phyloP scores from a whole-genome alignment of 2,888 invertebrate genomes.

The Volucella bombylans region DNA sequence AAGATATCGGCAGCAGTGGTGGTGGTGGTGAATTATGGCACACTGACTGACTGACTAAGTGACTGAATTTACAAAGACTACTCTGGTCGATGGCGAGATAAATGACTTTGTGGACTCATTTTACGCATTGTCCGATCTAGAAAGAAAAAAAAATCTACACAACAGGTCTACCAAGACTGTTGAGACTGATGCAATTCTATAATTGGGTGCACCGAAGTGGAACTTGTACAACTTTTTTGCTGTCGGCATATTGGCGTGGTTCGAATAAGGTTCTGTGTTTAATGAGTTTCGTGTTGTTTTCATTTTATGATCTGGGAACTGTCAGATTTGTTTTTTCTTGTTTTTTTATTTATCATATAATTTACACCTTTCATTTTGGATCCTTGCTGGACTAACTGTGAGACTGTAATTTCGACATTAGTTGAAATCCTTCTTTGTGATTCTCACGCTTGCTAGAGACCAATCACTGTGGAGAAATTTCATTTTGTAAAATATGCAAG shows the following conservation, averaged over 20 bases:
- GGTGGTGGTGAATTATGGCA: conserved; percentile 50
- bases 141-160: conserved; percentile 43
- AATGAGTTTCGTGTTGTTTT: conserved; percentile 33
- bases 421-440: too few species aligned
- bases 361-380: too few species aligned
- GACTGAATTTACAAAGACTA: conserved; percentile 13
- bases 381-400: too few species aligned
- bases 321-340: too few species aligned
- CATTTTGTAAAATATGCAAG: too few species aligned
- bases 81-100: conserved; percentile 34
- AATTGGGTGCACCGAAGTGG: conserved; percentile 71
- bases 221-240: conserved; percentile 64
- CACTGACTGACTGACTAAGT: conserved; percentile 63
- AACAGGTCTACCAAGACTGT: not conserved
- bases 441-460: too few species aligned
- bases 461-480: too few species aligned
- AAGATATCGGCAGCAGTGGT: conserved; percentile 29
- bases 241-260: conserved; percentile 61
- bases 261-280: conserved; percentile 31
- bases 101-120: conserved; percentile 50
- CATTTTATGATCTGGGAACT: conserved; percentile 10
- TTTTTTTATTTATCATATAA: too few species aligned
- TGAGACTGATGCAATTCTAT: conserved; percentile 67
- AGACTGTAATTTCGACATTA: too few species aligned
- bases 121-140: conserved; percentile 64